A percentile compares a stretch with the other conserved stretches of the same genome.
phyloP scores from a whole-genome alignment of 2,888 invertebrate species.

The Thecocarcelia acutangulata region DNA sequence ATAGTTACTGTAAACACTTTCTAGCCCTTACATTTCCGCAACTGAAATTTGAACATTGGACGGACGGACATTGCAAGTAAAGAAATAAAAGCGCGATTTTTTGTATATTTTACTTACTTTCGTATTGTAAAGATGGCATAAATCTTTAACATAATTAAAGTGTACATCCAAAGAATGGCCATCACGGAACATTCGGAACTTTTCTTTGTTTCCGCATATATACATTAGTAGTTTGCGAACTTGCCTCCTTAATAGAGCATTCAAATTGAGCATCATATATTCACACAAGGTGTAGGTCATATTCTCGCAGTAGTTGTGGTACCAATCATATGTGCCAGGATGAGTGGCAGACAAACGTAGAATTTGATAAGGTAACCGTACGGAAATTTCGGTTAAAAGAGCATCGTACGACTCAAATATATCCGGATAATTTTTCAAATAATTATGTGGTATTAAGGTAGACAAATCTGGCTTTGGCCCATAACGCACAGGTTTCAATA shows the following conservation, averaged over 20 bases:
- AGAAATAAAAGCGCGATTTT: neutral
- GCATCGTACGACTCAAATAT: conserved; percentile 97
- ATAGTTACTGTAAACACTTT: too few species aligned
- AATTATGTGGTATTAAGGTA: conserved; percentile 95
- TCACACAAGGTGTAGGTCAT: conserved; percentile 89
- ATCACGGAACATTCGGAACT: conserved; percentile 96
- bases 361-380: conserved; percentile 96
- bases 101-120: conserved; percentile 74
- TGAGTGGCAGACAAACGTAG: conserved; percentile 80
- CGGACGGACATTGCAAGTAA: too few species aligned
- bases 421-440: conserved; percentile 95
- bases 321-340: conserved; percentile 80
- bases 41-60: too few species aligned
- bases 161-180: conserved; percentile 95
- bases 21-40: too few species aligned
- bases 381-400: conserved; percentile 96
- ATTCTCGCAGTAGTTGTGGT: conserved; percentile 87
- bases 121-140: conserved; percentile 78
- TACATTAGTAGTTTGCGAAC: conserved; percentile 94
- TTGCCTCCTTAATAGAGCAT: conserved; percentile 91
- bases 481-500: conserved; percentile 91
- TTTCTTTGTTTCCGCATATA: conserved; percentile 97
- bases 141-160: conserved; percentile 86
- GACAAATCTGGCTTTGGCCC: conserved; percentile 96
- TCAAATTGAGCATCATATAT: conserved; percentile 93